phyloP scores from a whole-genome alignment of 2,888 invertebrate genomes.

The Drosophila tanythrix region DNA sequence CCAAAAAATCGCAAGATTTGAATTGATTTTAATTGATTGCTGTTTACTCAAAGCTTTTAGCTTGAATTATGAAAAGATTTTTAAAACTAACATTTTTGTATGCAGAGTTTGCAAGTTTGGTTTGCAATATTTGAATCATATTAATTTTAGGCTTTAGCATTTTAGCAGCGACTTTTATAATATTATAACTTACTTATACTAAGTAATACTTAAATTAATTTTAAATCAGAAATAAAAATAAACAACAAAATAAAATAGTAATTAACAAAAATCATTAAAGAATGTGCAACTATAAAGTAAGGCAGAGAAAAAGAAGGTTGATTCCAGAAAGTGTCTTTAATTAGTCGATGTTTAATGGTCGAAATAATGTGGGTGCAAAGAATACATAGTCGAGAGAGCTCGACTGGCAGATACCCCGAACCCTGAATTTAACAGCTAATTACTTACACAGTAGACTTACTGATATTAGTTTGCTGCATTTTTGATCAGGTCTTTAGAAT shows the following conservation, averaged over 20 bases:
- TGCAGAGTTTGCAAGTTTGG: constrained; percentile 14
- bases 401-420: not conserved
- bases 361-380: not conserved
- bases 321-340: not conserved
- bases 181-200: constrained; percentile 28
- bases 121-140: constrained; percentile 45
- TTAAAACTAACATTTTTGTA: constrained; percentile 32
- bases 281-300: not conserved
- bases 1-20: constrained; percentile 35
- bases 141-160: constrained; percentile 47
- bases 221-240: constrained; percentile 20
- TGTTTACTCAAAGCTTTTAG: constrained; percentile 52
- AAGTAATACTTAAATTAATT: constrained; percentile 31
- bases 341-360: not conserved
- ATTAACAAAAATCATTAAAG: not conserved
- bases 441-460: not conserved
- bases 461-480: not conserved
- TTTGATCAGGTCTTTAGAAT: too few relatives aligned
- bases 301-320: not conserved
- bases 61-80: constrained; percentile 57
- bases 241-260: not conserved
- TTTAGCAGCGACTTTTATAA: constrained; percentile 49
- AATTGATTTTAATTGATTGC: constrained; percentile 22
- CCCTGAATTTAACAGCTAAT: not conserved
- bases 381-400: not conserved